A percentile compares a stretch with the other conserved stretches of the same genome.
phyloP scores from a whole-genome alignment of 1,140 invertebrate species.

The Teleopsis dalmanni region DNA sequence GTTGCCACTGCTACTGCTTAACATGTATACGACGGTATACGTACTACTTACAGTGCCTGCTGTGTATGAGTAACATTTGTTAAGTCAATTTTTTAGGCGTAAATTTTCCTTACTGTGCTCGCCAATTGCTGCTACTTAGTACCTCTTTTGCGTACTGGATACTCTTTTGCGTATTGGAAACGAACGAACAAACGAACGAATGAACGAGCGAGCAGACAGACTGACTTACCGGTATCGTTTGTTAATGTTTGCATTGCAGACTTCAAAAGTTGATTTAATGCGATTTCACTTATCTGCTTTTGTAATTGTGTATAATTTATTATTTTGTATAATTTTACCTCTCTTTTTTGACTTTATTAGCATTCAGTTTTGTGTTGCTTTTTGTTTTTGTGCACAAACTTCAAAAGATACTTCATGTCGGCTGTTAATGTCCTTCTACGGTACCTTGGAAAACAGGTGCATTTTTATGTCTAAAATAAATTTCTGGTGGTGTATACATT shows the following conservation, averaged over 20 bases:
- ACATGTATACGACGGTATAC: not conserved
- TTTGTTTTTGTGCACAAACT: too few species aligned
- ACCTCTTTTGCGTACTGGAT: not conserved
- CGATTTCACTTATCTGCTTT: slow-evolving; percentile 7
- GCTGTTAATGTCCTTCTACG: too few species aligned
- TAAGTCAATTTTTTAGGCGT: not conserved
- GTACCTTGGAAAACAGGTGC: too few species aligned
- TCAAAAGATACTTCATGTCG: too few species aligned
- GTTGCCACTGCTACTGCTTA: not conserved
- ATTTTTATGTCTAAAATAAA: too few species aligned
- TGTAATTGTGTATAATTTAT: slow-evolving; percentile 11
- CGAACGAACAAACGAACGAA: too few species aligned
- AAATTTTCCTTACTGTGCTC: not conserved
- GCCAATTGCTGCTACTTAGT: not conserved
- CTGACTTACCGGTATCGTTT: too few species aligned
- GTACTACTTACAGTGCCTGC: not conserved
- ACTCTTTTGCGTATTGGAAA: not conserved
- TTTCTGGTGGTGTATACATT: too few species aligned
- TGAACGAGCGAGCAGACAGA: too few species aligned
- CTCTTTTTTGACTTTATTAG: too few species aligned
- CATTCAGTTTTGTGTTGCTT: too few species aligned
- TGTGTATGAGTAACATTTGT: not conserved
- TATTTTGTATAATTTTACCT: too few species aligned
- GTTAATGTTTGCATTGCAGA: not conserved
- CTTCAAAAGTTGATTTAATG: slow-evolving; percentile 7